Evolutionary conservation across 2,113 vertebrate species (phyloP).

Genomic region (human (Homo sapiens)): DNA sequence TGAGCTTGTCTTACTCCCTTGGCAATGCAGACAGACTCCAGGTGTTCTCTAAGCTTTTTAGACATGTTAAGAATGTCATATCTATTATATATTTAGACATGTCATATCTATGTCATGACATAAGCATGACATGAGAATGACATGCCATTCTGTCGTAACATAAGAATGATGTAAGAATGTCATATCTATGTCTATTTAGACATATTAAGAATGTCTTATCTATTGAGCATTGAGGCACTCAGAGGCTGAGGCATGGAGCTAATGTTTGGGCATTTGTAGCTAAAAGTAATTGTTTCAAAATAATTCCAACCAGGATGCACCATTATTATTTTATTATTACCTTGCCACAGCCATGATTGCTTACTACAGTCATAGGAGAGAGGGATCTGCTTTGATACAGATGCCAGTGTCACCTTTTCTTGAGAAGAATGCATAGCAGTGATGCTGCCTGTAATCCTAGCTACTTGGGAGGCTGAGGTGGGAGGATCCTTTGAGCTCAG

Average conservation of each 20-base stretch:
- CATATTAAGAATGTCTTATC: background rate
- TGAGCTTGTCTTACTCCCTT: background rate
- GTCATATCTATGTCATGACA: no score
- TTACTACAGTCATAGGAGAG: background rate
- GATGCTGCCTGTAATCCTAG: background rate
- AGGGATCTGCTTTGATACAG: background rate
- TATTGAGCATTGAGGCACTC: background rate
- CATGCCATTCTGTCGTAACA: no score
- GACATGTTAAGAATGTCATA: background rate
- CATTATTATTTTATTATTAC: constrained; percentile 3
- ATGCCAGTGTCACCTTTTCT: background rate
- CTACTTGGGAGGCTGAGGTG: background rate
- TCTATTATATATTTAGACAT: background rate
- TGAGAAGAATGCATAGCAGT: background rate
- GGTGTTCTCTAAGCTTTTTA: background rate
- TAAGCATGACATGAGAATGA: no score
- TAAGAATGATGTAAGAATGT: background rate
- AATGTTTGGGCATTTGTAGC: background rate
- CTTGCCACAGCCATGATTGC: background rate
- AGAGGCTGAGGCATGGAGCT: background rate
- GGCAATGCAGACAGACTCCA: background rate
- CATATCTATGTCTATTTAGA: background rate
- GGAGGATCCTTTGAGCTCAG: background rate
- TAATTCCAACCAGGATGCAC: background rate
- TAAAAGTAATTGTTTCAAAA: constrained; percentile 37